These are phyloP conservation scores for Rhynchonycteris naso DNA, from an alignment of 2,797 vertebrate species.

Conservation along the genomic window DNA sequence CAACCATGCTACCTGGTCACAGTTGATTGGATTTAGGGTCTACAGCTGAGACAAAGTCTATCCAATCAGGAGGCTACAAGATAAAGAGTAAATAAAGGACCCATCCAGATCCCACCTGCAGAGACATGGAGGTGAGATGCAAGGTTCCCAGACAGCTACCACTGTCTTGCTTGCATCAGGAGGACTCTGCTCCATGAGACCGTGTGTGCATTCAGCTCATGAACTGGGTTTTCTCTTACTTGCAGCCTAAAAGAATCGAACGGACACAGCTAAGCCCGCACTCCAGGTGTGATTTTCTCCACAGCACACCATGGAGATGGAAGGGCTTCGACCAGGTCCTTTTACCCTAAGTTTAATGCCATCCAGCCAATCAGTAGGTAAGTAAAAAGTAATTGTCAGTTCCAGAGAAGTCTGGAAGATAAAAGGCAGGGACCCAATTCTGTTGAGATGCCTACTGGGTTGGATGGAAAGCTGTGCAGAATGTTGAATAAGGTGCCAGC, in stretches of 20 bases:
- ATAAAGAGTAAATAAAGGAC: neutral
- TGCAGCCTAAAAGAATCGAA: neutral
- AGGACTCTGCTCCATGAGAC: neutral
- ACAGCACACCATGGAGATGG: accelerated
- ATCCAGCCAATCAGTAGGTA: neutral
- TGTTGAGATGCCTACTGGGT: neutral
- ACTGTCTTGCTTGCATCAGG: neutral
- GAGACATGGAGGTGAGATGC: neutral
- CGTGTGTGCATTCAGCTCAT: neutral
- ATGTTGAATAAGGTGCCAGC: neutral
- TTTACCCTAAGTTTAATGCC: neutral
- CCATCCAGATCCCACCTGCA: neutral
- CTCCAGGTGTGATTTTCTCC: neutral
- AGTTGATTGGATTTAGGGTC: neutral
- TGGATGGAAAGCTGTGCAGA: neutral
- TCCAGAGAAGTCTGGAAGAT: slow-evolving; percentile 26
- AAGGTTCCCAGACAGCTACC: neutral
- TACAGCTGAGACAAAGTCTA: neutral
- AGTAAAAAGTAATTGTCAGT: neutral
- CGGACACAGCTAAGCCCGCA: accelerated
- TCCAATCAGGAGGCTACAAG: neutral
- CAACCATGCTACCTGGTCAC: neutral
- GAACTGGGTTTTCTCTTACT: neutral
- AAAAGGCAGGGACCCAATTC: neutral
- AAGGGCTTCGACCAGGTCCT: neutral